A percentile compares a stretch with the other conserved stretches of the same genome.
Conservation (phyloP, 2,797 vertebrate genomes). For the Sebastes variabilis region DNA sequence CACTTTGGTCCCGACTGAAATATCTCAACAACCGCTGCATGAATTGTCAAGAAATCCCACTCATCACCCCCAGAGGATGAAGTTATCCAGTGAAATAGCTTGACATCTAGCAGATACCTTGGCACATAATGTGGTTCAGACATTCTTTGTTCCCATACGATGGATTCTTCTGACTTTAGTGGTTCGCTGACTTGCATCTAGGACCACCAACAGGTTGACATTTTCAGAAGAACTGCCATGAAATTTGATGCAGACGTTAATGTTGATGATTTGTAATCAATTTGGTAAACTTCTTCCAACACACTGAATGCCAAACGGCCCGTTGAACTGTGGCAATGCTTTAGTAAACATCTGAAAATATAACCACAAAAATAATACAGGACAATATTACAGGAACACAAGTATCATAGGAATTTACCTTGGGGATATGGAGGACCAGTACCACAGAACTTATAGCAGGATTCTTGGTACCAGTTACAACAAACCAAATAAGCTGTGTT, state of each 20-base stretch:
- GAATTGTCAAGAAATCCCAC: too few relatives aligned
- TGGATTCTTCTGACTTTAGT: not conserved
- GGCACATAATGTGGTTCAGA: not conserved
- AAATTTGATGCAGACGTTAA: not conserved
- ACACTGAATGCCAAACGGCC: not conserved
- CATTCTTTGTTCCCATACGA: not conserved
- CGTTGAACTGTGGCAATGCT: not conserved
- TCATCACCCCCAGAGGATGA: too few relatives aligned
- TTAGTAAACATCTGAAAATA: not conserved
- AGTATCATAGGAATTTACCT: not conserved
- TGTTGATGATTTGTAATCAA: not conserved
- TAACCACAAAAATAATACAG: not conserved
- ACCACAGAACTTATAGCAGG: not conserved
- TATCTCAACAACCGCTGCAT: not conserved
- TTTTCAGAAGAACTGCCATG: not conserved
- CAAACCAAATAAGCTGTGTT: not conserved
- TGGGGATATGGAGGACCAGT: not conserved
- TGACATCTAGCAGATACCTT: not conserved
- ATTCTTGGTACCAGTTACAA: not conserved
- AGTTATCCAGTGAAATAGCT: not conserved
- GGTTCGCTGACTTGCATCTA: not conserved
- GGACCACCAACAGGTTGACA: not conserved
- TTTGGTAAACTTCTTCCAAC: not conserved
- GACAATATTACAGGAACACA: not conserved
- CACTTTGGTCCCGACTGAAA: not conserved